A percentile compares a stretch with the other conserved stretches of the same genome.
Conservation (phyloP, 2,888 invertebrate species). For the Pollenia griseotomentosa region DNA sequence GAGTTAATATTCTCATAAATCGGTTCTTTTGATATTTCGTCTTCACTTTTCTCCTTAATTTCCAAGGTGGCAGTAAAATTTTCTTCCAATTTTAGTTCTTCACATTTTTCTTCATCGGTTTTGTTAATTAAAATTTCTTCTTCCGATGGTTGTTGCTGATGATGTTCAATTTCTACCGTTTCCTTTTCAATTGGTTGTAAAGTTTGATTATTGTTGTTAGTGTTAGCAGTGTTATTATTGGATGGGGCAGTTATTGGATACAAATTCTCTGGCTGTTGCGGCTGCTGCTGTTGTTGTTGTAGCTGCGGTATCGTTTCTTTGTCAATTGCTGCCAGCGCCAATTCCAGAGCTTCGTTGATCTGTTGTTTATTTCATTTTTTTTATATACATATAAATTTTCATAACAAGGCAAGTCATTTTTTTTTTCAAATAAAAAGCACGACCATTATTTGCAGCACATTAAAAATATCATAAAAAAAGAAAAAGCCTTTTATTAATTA, state of each 20-base stretch:
- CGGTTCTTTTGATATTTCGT: conserved; percentile 78
- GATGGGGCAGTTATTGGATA: conserved; percentile 68
- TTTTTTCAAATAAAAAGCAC: conserved; percentile 28
- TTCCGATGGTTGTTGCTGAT: conserved; percentile 5
- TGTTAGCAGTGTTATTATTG: conserved; percentile 58
- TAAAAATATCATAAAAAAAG: conserved; percentile 31
- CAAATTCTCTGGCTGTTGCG: conserved; percentile 67
- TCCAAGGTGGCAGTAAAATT: conserved; percentile 19
- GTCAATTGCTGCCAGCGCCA: conserved; percentile 88
- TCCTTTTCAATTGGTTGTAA: conserved; percentile 25
- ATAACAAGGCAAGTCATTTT: conserved; percentile 33
- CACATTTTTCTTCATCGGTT: conserved; percentile 76
- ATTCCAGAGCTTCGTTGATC: conserved; percentile 88
- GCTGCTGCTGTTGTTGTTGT: conserved; percentile 34
- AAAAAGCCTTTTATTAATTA: conserved; percentile 38
- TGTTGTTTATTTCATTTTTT: conserved; percentile 77
- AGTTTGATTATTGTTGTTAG: conserved; percentile 13
- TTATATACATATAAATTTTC: conserved; percentile 6
- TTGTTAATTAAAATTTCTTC: conserved; percentile 58
- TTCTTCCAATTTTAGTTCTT: conserved; percentile 55
- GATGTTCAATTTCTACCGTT: conserved; percentile 31
- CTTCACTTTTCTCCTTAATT: conserved; percentile 64
- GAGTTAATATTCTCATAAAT: conserved; percentile 84
- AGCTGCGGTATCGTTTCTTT: conserved; percentile 79
- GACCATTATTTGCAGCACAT: conserved; percentile 33